Evolutionary conservation across 1,140 invertebrate species (phyloP), one percentile per base, ranked within the genome.

Genomic region (Zaprionus inermis): DNA sequence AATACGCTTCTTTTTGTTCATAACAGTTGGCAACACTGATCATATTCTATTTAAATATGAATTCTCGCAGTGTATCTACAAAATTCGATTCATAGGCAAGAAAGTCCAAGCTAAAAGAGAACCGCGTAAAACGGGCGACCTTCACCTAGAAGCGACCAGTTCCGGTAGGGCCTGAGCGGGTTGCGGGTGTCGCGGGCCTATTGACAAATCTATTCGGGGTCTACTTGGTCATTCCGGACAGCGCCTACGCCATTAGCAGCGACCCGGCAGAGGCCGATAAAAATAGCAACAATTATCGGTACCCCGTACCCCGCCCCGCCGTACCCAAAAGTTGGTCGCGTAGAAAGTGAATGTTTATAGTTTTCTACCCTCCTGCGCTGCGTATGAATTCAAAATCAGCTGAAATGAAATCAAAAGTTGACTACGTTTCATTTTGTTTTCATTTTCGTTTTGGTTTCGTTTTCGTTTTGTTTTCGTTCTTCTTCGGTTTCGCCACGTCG

Each of bases 171-270:
- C 44, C 18, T n/a, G 2, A 9, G 28, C 5, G 9, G 28, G 14
- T 11, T 7, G n/a, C 18, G 58, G 49, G 60, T 6, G 9, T 12
- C 20, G 32, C 7, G 22, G n/a, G 41, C 38, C 64, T 55, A 52
- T 36, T 44, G 38, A 6, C n/a, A 44, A n/a, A 12, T 49, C 14
- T 34, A 14, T 61, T 20, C 55, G 30, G 64, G 30, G 64, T 67
- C 65, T 76, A 85, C 61, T 85, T 85, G 82, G 75, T 76, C 78
- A 85, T 85, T 70, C 81, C 75, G 82, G 70, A 51, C 72, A 75
- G 72, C 82, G 70, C 83, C 83, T 88, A 86, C 83, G 83, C 79
- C 88, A 88, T 86, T 82, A 88, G 70, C 70, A 64, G 46, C 77
- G 72, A 79, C 68, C 38, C 38, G 16, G 38, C 69, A 54, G 69